phyloP scores from a whole-genome alignment of 2,797 vertebrate species.

The Galaxias olidus region DNA sequence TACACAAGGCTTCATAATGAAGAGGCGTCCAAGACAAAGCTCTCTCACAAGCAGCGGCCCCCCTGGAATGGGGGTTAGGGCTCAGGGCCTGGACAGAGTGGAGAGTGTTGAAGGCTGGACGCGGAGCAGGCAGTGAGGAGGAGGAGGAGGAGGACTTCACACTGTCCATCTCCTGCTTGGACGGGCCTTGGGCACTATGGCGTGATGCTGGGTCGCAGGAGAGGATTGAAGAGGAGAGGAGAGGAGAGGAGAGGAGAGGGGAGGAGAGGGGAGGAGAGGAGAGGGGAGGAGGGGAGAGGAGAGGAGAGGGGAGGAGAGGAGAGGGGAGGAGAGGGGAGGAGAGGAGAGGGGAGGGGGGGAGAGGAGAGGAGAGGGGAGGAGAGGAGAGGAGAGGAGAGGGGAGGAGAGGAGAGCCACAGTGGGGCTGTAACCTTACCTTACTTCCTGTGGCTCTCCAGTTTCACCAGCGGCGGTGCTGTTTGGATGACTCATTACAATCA shows the following conservation, averaged over 20 bases:
- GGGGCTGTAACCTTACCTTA: slow-evolving; percentile 10
- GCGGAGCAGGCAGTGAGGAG: not conserved
- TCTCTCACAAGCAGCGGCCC: not conserved
- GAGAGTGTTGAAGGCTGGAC: slow-evolving; percentile 12
- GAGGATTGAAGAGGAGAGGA: not conserved
- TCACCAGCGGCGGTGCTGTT: not conserved
- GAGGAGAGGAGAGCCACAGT: not conserved
- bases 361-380: not conserved
- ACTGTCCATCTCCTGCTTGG: slow-evolving; percentile 29
- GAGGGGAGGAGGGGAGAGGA: not conserved
- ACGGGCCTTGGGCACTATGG: slow-evolving; percentile 14
- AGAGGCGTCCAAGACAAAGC: slow-evolving; percentile 2
- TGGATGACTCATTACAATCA: not conserved
- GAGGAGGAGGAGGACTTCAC: not conserved
- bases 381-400: not conserved
- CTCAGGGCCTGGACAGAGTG: slow-evolving; percentile 14
- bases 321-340: not conserved
- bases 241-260: not conserved
- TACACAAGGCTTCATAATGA: slow-evolving; percentile 13
- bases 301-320: not conserved
- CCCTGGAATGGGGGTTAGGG: not conserved
- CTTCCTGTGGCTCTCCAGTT: slow-evolving; percentile 15
- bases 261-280: not conserved
- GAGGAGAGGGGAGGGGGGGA: not conserved
- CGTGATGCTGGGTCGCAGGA: not conserved